Evolutionary conservation across 1,140 invertebrate genomes (phyloP).

Genomic region (Saxidomus purpurata): DNA sequence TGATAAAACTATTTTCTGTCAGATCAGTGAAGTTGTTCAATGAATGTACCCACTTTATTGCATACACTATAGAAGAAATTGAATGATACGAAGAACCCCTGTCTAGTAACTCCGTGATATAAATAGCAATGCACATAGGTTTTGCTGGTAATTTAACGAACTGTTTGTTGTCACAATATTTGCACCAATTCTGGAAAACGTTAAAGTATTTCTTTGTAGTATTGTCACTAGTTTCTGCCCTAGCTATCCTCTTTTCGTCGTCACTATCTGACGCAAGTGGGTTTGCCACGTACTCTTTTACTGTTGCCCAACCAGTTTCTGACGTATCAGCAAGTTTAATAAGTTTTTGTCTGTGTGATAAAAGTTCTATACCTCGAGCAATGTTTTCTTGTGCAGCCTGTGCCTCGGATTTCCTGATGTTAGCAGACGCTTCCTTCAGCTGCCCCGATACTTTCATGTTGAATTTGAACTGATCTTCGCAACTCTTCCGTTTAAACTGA

Average conservation of each 20-base stretch:
- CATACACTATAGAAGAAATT: slow-evolving; percentile 9
- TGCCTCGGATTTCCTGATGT: not conserved
- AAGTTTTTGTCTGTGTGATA: not conserved
- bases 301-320: not conserved
- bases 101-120: slow-evolving; percentile 1
- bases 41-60: slow-evolving; percentile 48
- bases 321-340: slow-evolving; percentile 10
- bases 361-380: not conserved
- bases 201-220: not conserved
- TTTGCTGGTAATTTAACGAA: not conserved
- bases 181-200: not conserved
- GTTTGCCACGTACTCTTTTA: slow-evolving; percentile 16
- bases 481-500: not conserved
- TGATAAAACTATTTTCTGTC: slow-evolving; percentile 39
- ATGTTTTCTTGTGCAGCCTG: not conserved
- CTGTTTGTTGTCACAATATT: not conserved
- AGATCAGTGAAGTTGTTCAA: slow-evolving; percentile 31
- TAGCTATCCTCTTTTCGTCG: slow-evolving; percentile 1
- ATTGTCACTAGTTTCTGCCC: not conserved
- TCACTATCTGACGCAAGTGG: not conserved
- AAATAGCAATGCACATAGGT: not conserved
- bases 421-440: not conserved
- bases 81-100: not conserved
- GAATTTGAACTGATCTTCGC: slow-evolving; percentile 16
- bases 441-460: not conserved